A percentile compares a stretch with the other conserved stretches of the same genome.
These are phyloP conservation scores for Rattus rattus DNA, from an alignment of 2,113 vertebrate species.

Conservation along the genomic window DNA sequence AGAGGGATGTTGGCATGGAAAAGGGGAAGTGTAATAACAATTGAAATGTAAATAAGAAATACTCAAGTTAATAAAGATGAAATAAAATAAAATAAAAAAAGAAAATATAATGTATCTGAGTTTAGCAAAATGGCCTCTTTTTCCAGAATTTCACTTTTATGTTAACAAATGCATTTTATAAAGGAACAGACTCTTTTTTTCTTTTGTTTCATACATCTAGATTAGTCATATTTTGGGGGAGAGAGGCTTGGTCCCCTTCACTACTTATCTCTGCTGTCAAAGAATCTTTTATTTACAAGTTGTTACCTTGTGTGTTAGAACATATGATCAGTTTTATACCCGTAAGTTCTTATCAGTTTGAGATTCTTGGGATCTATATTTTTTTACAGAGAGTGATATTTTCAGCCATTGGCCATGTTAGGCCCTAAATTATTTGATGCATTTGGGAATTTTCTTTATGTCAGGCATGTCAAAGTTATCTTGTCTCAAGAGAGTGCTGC, in stretches of 20 bases:
- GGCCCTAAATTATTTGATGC: background rate
- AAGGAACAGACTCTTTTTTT: background rate
- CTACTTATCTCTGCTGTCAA: background rate
- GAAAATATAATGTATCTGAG: background rate
- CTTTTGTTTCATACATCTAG: background rate
- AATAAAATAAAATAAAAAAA: no score
- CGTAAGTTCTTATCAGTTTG: no score
- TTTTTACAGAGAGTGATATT: background rate
- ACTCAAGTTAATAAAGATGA: no score
- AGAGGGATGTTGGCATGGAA: no score
- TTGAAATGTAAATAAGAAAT: no score
- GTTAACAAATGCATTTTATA: background rate
- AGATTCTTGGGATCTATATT: no score
- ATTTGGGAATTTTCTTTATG: background rate
- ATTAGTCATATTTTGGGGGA: background rate
- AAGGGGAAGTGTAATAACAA: no score
- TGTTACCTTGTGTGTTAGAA: background rate
- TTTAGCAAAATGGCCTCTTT: background rate
- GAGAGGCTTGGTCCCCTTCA: no score
- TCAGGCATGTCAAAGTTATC: background rate
- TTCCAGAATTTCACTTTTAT: background rate
- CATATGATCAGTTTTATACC: no score
- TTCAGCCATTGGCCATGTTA: no score
- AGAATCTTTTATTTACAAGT: background rate
- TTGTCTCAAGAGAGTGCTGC: background rate